phyloP scores from a whole-genome alignment of 2,113 vertebrate species.

The Pelusios castaneus region DNA sequence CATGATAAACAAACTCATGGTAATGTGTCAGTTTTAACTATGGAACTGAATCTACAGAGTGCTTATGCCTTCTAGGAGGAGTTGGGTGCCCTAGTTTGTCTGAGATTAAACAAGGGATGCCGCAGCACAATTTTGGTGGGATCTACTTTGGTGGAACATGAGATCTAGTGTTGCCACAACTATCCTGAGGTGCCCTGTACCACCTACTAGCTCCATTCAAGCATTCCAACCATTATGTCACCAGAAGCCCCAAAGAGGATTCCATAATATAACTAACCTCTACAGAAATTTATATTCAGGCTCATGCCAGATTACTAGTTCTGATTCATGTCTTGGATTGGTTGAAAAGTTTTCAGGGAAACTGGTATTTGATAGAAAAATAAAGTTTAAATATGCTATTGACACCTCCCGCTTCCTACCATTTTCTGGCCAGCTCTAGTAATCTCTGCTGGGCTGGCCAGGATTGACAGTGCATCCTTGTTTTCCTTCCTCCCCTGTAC shows the following conservation, averaged over 20 bases:
- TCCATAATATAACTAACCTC: not conserved
- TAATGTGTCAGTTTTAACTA: not conserved
- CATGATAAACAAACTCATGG: not conserved
- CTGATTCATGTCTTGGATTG: not conserved
- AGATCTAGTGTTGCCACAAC: not conserved
- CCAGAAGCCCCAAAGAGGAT: not conserved
- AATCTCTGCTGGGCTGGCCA: not conserved
- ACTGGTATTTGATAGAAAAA: not conserved
- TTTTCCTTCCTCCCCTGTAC: not conserved
- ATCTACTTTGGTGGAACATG: not conserved
- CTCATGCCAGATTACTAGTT: not conserved
- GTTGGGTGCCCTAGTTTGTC: rapidly evolving
- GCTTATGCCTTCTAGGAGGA: not conserved
- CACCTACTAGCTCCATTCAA: not conserved
- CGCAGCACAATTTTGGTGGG: not conserved
- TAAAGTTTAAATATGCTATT: not conserved
- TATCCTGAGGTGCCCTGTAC: not conserved
- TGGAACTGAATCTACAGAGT: not conserved
- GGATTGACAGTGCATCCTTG: not conserved
- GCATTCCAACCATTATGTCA: not conserved
- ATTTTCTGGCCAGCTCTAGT: not conserved
- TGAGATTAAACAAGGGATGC: not conserved
- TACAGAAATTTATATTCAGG: not conserved
- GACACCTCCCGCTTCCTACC: not conserved
- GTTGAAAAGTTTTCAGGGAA: not conserved